Evolutionary conservation across 1,140 invertebrate species (phyloP), one percentile per base, ranked within the genome.

Genomic region (Brachionus sp.): DNA sequence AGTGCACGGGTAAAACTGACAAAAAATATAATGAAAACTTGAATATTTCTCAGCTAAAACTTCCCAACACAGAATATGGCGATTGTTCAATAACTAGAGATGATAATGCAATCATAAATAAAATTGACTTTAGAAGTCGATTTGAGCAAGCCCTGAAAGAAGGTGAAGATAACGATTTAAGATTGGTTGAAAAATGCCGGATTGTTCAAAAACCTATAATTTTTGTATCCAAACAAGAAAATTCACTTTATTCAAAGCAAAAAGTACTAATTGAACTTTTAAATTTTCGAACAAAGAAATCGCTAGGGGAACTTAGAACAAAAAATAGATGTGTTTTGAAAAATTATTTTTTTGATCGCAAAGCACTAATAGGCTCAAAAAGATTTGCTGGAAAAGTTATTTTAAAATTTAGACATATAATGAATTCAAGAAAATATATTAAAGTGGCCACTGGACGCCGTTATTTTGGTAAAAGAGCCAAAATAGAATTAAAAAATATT

Each of bases 321-420:
- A 37, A 70, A 70, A 70, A 39, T 16, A 37, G 29, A 70, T 39
- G 33, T 33, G 13, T 9, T n/a, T 12, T 39, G 16, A 70, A 39
- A 37, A 37, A 35, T 70, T n/a, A 39, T 70, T 70, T 70, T 37
- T 16, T 19, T n/a, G 6, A 16, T n/a, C n/a, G 23, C 6, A 12
- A 57, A 13, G 37, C 0, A n/a, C 5, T 5, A 33, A 33, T n/a
- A 0, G 25, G 5, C 33, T 35, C 13, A 12, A 39, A 44, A 37
- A 70, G 16, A 70, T 70, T 39, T 39, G 3, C 66, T 37, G n/a
- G 39, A 3, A 37, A 39, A 70, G 13, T 70, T 39, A 16, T 39
- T n/a, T 35, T 70, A 39, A 70, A 70, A 70, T 70, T 70, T 23
- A 70, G 37, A 39, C 10, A 70, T 70, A 42, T 70, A 5, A 39